A percentile compares a stretch with the other conserved stretches of the same genome.
Conservation (phyloP, 1,140 invertebrate genomes). For the Lepidurus apus region DNA sequence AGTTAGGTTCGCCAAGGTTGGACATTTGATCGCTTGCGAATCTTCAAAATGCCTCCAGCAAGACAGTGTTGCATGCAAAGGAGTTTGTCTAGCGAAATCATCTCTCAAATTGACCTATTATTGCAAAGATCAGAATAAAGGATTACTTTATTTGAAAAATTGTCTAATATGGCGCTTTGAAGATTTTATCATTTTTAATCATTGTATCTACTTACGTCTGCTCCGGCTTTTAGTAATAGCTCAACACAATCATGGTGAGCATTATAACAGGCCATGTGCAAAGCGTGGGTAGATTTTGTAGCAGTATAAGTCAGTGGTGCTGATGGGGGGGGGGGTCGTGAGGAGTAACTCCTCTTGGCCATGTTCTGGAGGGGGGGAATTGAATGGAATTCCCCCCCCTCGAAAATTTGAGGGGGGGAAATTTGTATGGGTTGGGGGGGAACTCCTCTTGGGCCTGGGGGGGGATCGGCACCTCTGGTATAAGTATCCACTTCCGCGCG, state of each 20-base stretch:
- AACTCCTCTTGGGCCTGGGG: too few relatives aligned
- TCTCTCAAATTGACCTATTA: slow-evolving; percentile 26
- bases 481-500: slow-evolving; percentile 29
- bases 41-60: slow-evolving; percentile 27
- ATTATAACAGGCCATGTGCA: slow-evolving; percentile 30
- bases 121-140: too few relatives aligned
- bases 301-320: too few relatives aligned
- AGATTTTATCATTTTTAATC: too few relatives aligned
- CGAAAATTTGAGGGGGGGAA: too few relatives aligned
- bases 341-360: too few relatives aligned
- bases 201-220: slow-evolving; percentile 27
- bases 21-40: background rate
- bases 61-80: slow-evolving; percentile 31
- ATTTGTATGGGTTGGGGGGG: too few relatives aligned
- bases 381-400: too few relatives aligned
- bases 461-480: too few relatives aligned
- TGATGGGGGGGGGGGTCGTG: too few relatives aligned
- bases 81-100: slow-evolving; percentile 13
- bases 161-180: slow-evolving; percentile 4
- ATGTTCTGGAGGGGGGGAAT: too few relatives aligned
- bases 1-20: too few relatives aligned
- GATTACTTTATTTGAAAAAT: background rate
- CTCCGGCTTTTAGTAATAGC: slow-evolving; percentile 26
- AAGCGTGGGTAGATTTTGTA: background rate
- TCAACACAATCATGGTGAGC: slow-evolving; percentile 20